Conservation (phyloP, 2,888 invertebrate genomes). For the Drosophila mimica region DNA sequence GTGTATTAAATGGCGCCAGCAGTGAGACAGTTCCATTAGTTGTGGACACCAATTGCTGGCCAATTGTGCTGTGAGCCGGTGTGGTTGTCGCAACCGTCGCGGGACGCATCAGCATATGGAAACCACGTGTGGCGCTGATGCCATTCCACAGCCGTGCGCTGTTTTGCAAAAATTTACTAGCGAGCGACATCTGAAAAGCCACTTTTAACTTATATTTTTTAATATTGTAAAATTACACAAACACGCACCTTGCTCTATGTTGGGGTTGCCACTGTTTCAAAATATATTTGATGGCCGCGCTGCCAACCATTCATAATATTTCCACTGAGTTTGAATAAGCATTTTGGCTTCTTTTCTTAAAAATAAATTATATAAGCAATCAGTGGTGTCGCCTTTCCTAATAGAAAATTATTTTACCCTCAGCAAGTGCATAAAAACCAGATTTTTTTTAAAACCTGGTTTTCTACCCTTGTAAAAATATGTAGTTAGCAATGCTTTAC, state of each 20-base stretch:
- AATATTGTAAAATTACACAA: slow-evolving; percentile 16
- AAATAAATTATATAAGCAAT: neutral
- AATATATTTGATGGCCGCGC: neutral
- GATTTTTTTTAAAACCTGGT: neutral
- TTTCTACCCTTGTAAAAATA: neutral
- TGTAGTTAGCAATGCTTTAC: neutral
- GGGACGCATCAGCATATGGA: slow-evolving; percentile 72
- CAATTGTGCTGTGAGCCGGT: slow-evolving; percentile 15
- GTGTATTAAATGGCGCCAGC: slow-evolving; percentile 73
- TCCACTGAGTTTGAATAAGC: neutral
- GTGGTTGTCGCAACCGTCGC: slow-evolving; percentile 29
- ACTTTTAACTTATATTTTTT: slow-evolving; percentile 50
- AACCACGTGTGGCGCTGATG: slow-evolving; percentile 52
- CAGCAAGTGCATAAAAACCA: neutral
- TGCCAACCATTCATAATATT: slow-evolving; percentile 22
- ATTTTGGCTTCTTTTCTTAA: neutral
- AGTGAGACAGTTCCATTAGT: slow-evolving; percentile 34
- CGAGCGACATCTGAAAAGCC: slow-evolving; percentile 74
- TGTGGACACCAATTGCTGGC: slow-evolving; percentile 30
- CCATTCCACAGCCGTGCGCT: slow-evolving; percentile 48
- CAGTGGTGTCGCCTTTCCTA: neutral
- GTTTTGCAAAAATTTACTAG: slow-evolving; percentile 58
- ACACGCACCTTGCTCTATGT: slow-evolving; percentile 36
- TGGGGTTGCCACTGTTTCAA: slow-evolving; percentile 32
- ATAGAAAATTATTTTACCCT: neutral